Evolutionary conservation across 2,888 invertebrate genomes (phyloP).

Genomic region (Eustalomyia histrio): DNA sequence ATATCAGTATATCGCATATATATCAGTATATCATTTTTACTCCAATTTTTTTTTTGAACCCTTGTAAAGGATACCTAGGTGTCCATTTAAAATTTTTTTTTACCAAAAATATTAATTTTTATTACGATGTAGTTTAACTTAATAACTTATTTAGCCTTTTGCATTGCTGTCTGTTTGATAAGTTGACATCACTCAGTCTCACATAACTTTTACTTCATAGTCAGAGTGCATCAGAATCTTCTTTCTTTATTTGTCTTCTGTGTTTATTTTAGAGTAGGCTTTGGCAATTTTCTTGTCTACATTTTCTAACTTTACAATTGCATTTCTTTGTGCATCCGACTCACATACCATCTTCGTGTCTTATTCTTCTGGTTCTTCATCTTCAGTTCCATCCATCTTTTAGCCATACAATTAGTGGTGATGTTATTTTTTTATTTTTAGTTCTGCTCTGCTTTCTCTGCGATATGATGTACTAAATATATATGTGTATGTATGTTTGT

Average conservation of each 20-base stretch:
- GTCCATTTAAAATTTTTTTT: too few species aligned
- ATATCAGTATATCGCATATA: too few species aligned
- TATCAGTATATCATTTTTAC: too few species aligned
- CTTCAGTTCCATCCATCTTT: slow-evolving; percentile 38
- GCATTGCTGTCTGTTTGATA: not conserved
- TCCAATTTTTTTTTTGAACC: too few species aligned
- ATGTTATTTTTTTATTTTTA: too few species aligned
- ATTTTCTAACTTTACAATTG: slow-evolving; percentile 36
- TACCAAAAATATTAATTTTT: too few species aligned
- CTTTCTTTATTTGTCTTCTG: not conserved
- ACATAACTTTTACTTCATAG: not conserved
- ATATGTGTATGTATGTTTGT: too few species aligned
- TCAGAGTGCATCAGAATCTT: not conserved
- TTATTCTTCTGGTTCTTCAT: slow-evolving; percentile 29
- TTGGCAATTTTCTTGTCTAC: slow-evolving; percentile 18
- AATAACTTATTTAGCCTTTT: not conserved
- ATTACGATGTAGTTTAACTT: too few species aligned
- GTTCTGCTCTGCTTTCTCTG: slow-evolving; percentile 63
- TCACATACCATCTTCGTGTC: slow-evolving; percentile 31
- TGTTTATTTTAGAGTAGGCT: not conserved
- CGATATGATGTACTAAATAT: too few species aligned
- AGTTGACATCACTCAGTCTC: not conserved
- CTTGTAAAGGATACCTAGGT: too few species aligned
- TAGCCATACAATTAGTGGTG: slow-evolving; percentile 48
- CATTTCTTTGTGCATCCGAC: slow-evolving; percentile 30